These are phyloP conservation scores for Rhegmatorhina hoffmannsi DNA, from an alignment of 2,113 vertebrate species.

Conservation along the genomic window DNA sequence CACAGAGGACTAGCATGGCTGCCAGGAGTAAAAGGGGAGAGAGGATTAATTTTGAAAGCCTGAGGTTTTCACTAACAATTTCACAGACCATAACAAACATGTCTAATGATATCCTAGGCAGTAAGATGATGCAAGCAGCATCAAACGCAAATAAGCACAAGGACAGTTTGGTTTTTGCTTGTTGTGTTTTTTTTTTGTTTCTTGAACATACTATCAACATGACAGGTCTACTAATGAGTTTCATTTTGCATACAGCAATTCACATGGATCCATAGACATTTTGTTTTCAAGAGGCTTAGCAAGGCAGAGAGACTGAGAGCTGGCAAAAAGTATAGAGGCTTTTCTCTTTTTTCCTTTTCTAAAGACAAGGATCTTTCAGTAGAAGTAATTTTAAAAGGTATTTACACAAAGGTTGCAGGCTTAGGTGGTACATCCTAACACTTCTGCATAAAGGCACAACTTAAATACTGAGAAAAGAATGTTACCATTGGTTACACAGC, in stretches of 20 bases:
- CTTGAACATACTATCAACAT: neutral
- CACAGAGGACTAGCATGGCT: neutral
- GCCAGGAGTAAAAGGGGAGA: neutral
- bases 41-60: neutral
- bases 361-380: neutral
- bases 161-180: neutral
- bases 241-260: neutral
- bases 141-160: neutral
- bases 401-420: neutral
- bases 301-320: neutral
- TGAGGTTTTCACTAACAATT: neutral
- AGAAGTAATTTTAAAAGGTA: neutral
- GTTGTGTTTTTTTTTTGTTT: neutral
- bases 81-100: neutral
- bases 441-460: neutral
- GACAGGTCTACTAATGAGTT: neutral
- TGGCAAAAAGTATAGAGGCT: neutral
- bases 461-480: neutral
- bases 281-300: neutral
- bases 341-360: neutral
- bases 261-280: neutral
- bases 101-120: neutral
- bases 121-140: neutral
- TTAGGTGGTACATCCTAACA: neutral
- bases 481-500: accelerated